phyloP scores from a whole-genome alignment of 1,140 invertebrate species.

The Hylaeus volcanicus region DNA sequence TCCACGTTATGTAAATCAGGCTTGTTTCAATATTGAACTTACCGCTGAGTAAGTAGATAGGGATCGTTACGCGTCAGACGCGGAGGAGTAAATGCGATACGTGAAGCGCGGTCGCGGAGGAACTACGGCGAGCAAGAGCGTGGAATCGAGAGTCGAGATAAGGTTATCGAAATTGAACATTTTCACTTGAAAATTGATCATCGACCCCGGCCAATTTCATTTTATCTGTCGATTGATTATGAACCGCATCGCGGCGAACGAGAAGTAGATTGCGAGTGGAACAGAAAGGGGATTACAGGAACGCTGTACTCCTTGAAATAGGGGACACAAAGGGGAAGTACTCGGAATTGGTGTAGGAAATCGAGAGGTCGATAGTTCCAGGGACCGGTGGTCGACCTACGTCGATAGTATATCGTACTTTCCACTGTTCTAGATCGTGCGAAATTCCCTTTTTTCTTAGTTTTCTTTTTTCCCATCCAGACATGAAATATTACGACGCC shows the following conservation, averaged over 20 bases:
- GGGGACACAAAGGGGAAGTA: conserved; percentile 27
- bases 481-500: conserved; percentile 71
- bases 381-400: neutral
- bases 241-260: conserved; percentile 10
- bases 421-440: conserved; percentile 22
- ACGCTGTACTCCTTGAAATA: conserved; percentile 26
- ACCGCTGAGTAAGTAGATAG: neutral
- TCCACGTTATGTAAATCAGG: neutral
- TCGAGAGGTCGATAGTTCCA: conserved; percentile 40
- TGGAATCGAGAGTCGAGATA: neutral
- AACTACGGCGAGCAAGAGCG: neutral
- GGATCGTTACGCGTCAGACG: neutral
- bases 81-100: neutral
- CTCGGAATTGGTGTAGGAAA: conserved; percentile 29
- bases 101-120: neutral
- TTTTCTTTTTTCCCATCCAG: neutral
- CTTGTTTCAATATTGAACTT: neutral
- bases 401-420: neutral
- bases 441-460: neutral
- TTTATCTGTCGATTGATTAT: conserved; percentile 39
- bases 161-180: conserved; percentile 44
- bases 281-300: conserved; percentile 28
- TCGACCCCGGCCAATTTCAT: conserved; percentile 7
- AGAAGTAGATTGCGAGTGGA: conserved; percentile 24
- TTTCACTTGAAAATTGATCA: conserved; percentile 30